Evolutionary conservation across 2,888 invertebrate species (phyloP), one percentile per base, ranked within the genome.

Genomic region (Ornithoptera priamus): DNA sequence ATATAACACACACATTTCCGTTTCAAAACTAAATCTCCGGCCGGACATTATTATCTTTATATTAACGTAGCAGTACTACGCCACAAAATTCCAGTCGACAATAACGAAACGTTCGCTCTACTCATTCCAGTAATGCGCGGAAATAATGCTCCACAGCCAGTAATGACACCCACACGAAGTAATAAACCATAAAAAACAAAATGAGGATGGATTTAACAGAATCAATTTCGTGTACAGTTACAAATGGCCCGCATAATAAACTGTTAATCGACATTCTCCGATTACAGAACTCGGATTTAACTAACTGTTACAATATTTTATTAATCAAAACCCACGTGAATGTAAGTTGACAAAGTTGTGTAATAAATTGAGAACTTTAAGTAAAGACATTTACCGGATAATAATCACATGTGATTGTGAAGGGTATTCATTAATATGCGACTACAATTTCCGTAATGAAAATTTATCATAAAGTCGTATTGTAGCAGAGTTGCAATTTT

Each of bases 211-310:
- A 84, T 82, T 82, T 80, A 85, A 87, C 72, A 85, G 89, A 90
- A 87, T 87, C 90, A 87, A 89, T 91, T 86, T 84, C 75, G 75
- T 78, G 76, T 87, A 90, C 90, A 83, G 90, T 90, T 91, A 89
- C 75, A 75, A 80, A 83, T 82, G 78, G 77, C 80, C 75, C 78
- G 78, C 74, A 75, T 80, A 77, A 84, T 79, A 78, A 82, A 81
- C 80, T 70, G 59, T 62, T 66, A 70, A 70, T 70, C 70, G 70
- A 60, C 62, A 42, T 64, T 69, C 68, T 70, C 70, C 50, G 59
- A 62, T 70, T 66, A 66, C 66, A 66, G 53, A 53, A 70, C 62
- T 65, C 39, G n/a, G 15, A 59, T 66, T 66, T 20, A 58, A 59
- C 59, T 59, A 66, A 62, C 62, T 59, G 42, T 65, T 62, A 36